Base-by-base conservation (phyloP, 2,113 vertebrate species). In the Panthera leo region DNA sequence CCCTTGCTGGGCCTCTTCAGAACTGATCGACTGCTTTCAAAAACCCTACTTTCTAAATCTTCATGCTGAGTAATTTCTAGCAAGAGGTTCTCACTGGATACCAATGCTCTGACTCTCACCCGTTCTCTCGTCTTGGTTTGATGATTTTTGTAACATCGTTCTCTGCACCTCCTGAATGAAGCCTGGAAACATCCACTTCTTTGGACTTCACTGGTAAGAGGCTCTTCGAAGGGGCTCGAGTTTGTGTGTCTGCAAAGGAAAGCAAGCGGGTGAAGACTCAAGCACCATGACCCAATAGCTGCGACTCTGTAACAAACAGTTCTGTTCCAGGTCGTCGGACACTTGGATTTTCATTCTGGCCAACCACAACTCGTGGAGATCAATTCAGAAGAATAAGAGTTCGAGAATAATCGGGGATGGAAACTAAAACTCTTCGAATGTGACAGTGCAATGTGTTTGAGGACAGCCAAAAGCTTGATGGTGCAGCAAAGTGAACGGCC, bases 171-270 rank as follows among this genome's bases (percentile, higher is more conserved):
- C 79, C 97, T n/a, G 97, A 97, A 90, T 85, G 80, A 55, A 93
- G 84, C 86, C 88, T 97, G 84, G 39, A 95, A 90, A 93, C 86
- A 36, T 98, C 97, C 0, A 92, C 16, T 19, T 98, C 98, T 90
- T 94, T 92, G 87, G 89, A 39, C 85, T 98, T 98, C 87, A 92
- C 58, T 25, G 91, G 73, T 5, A 97, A 89, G 0, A 98, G 97
- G 80, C 97, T 98, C 97, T 98, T 99, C 25, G 98, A 97, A 93
- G 93, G 55, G 65, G 97, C 68, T 71, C 61, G 70, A 51, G n/a
- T n/a, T 63, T 98, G 97, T 3, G 7, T 31, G 65, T 99, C 99
- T 99, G 97, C 0, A 39, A 98, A 65, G 87, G 83, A 97, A 94
- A 86, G 84, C 11, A 48, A 61, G 80, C 58, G 10, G 7, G 70